Base-by-base conservation (phyloP, 2,797 vertebrate species). In the Chelon labrosus region DNA sequence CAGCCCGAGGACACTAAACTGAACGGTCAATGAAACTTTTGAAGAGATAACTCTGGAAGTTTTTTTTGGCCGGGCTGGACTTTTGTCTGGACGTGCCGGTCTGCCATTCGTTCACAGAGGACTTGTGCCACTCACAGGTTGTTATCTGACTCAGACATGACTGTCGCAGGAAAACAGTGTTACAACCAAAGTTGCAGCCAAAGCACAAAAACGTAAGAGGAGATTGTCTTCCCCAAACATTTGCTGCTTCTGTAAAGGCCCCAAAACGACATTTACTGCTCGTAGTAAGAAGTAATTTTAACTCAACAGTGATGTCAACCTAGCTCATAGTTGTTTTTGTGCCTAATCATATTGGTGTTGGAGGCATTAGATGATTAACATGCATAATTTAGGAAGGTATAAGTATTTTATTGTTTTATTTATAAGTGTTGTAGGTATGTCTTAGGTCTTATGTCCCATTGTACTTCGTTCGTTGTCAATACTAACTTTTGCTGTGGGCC, bases 1-100 rank as follows among this genome's bases (percentile, higher is more conserved):
- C 70, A 76, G 69, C 80, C 75, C 1, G 37, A 77, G 70, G 77
- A 80, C 57, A 82, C 62, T 61, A 64, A 75, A 65, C 59, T 55
- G 72, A 65, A 50, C 70, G 55, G 25, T 66, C 71, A 58, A 53
- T 27, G 58, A 70, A 77, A 80, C 51, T 42, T 84, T 66, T 73
- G 7, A 57, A 55, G 42, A 62, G 52, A 42, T 19, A 27, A 62
- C n/a, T 51, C 53, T n/a, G 41, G 27, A 74, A 27, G 42, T 75
- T 70, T 72, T 63, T 44, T 14, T 49, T 54, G 22, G 0, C 3
- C 2, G 6, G 20, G 13, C 39, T 38, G 0, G 17, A 31, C 25
- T 63, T 64, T 37, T 54, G n/a, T 53, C 9, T 58, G 5, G 17
- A 35, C 46, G 56, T 47, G 25, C 53, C 20, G 5, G 19, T 49